Base-by-base conservation (phyloP, 2,797 vertebrate species). In the Semotilus atromaculatus region DNA sequence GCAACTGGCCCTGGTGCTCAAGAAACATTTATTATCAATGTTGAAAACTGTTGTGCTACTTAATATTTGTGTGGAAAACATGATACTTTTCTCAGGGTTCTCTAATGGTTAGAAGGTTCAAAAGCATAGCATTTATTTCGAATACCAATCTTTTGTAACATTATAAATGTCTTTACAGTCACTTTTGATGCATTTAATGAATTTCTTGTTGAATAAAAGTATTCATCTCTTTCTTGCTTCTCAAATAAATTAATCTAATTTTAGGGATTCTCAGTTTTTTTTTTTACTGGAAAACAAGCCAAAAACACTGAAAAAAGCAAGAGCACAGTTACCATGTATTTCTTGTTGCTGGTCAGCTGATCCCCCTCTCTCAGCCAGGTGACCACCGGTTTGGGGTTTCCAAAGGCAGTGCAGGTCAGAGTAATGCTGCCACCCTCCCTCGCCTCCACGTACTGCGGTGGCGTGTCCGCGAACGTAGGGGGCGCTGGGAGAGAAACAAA, bases 331-430 rank as follows among this genome's bases (percentile, higher is more conserved):
- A 99, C 98, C 95, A 95, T 96, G 93, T 98, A 99, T 94, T 99
- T 99, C 87, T 95, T 88, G 80, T 93, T 96, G 94, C 93, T 94
- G 89, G 92, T 93, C 60, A 99, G 93, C 92, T 97, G 96, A 74
- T 96, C 95, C 89, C 97, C 97, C 88, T 99, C 98, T 89, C 96
- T 95, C 88, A 99, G 95, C 98, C 98, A 99, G 92, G 97, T 97
- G 95, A 99, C 97, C 48, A 96, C 96, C 82, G 98, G 98, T 93
- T 99, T 99, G 85, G 98, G 98, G 93, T 99, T 99, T 91, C 98
- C 98, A n/a, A 97, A 97, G 82, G 98, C 98, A 88, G 96, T 97
- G 94, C 98, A 99, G 91, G 95, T 98, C 89, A 99, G 94, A 89
- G 95, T 95, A 89, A 97, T 92, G 80, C 96, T 98, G 91, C 97